Base-by-base conservation (phyloP, 2,113 vertebrate genomes). In the Tetraodon nigroviridis region DNA sequence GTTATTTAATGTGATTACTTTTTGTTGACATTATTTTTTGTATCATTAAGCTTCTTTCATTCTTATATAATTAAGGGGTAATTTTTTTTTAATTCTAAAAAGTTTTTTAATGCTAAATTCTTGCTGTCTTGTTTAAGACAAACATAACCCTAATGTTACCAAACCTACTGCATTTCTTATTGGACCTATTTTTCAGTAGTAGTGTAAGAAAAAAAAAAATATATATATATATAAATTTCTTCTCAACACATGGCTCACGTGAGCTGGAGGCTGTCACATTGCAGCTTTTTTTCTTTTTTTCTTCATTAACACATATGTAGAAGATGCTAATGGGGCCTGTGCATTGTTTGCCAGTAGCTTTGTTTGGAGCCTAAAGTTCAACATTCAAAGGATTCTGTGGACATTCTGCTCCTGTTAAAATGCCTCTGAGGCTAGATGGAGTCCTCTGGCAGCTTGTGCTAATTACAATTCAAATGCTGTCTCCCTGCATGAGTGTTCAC, bases 381-480 rank as follows among this genome's bases (percentile, higher is more conserved):
- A 54, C 42, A 48, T 68, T 61, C 53, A 62, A 52, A 68, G 51
- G 17, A 60, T 68, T 54, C 40, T 13, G 50, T 49, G 65, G 56
- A 76, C 6, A 37, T 63, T 19, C 51, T 32, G 49, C 52, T 65
- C 75, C 47, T 29, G 17, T 55, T 61, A 22, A 22, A 11, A 55
- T 53, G 60, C 63, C 77, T 73, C 54, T 11, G 20, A 65, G 63
- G 59, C 58, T 7, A 5, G 18, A 41, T 50, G 13, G 62, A 48
- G 68, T 59, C 58, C 65, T 68, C 59, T 22, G 51, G 59, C 59
- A 58, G 18, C 24, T 45, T 13, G n/a, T 49, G 60, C 69, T 76
- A 80, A 80, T 80, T 78, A 71, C 62, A 60, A 78, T 72, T 69
- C 51, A 21, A 49, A 52, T 8, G 63, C 53, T 6, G 6, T 6